phyloP scores from a whole-genome alignment of 2,888 invertebrate species.

The Arge pagana region DNA sequence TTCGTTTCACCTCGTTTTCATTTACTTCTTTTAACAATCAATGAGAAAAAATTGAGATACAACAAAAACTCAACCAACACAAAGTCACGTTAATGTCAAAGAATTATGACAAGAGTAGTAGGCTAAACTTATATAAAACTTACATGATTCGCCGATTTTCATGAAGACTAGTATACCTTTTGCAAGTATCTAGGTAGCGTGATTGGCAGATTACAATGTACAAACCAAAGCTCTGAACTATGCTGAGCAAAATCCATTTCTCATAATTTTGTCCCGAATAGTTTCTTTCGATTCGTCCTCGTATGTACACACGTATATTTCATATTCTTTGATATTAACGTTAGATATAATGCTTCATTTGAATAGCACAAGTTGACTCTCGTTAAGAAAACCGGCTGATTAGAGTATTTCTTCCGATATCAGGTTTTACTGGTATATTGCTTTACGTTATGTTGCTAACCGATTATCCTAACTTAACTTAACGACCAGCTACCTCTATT shows the following conservation, averaged over 20 bases:
- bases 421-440: conserved; percentile 53
- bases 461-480: conserved; percentile 35
- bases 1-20: no score
- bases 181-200: conserved; percentile 10
- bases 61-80: conserved; percentile 18
- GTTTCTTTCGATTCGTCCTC: no score
- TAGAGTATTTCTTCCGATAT: conserved; percentile 51
- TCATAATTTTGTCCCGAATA: conserved; percentile 1
- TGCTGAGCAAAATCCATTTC: conserved; percentile 6
- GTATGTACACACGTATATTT: no score
- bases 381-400: conserved; percentile 33
- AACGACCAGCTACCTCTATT: conserved; percentile 40
- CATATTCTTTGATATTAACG: conserved; percentile 19
- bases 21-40: background rate
- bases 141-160: conserved; percentile 1
- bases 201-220: background rate
- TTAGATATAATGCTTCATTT: background rate
- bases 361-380: conserved; percentile 8
- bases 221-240: no score
- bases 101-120: conserved; percentile 5
- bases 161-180: conserved; percentile 12
- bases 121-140: background rate
- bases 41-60: conserved; percentile 10
- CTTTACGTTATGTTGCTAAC: conserved; percentile 39
- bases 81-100: conserved; percentile 13